Evolutionary conservation across 2,797 vertebrate genomes (phyloP).

Genomic region (Gymnothorax javanicus): DNA sequence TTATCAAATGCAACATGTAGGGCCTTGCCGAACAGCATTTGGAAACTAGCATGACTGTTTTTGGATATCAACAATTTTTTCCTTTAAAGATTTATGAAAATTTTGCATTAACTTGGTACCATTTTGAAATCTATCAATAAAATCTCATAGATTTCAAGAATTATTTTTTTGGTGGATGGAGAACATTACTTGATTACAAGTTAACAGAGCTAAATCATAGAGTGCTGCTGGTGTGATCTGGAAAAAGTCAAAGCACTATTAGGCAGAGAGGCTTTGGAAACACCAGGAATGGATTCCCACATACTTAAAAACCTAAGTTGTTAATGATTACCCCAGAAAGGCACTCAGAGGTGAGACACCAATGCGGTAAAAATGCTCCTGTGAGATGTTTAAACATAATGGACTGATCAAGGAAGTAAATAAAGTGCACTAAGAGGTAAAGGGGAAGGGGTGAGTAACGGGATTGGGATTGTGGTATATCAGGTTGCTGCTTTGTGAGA

Average conservation of each 20-base stretch:
- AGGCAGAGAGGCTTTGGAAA: conserved; percentile 15
- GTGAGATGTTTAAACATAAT: background rate
- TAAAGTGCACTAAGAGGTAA: background rate
- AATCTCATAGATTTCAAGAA: background rate
- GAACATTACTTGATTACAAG: background rate
- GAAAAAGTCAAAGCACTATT: background rate
- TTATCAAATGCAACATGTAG: no score
- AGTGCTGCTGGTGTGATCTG: background rate
- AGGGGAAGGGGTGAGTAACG: background rate
- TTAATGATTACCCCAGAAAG: conserved; percentile 26
- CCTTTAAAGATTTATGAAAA: background rate
- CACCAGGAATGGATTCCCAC: background rate
- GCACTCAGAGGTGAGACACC: conserved; percentile 21
- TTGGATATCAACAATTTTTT: background rate
- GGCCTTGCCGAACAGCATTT: background rate
- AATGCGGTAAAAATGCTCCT: background rate
- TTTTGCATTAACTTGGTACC: background rate
- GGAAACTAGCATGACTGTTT: background rate
- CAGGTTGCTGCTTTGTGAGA: background rate
- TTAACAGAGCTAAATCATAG: background rate
- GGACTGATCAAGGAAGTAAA: background rate
- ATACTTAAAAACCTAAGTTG: background rate
- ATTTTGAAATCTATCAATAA: background rate
- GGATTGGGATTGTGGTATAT: background rate
- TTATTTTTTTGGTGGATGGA: background rate